Evolutionary conservation across 2,888 invertebrate species (phyloP), one percentile per base, ranked within the genome.

Genomic region (Xanthorhoe spadicearia): DNA sequence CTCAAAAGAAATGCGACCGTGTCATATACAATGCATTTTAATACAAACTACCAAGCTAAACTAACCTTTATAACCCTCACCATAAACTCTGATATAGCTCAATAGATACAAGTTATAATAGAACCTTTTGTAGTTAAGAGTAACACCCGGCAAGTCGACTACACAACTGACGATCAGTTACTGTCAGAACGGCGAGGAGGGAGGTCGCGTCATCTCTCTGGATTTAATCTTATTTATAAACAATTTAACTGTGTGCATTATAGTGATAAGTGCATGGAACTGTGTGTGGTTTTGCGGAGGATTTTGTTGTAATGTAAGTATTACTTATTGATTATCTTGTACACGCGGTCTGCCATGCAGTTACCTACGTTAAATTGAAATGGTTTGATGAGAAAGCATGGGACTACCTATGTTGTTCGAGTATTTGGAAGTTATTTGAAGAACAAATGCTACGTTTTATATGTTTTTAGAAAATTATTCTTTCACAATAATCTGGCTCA

Each of bases 1-100:
- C 89, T 83, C 78, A 82, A 84, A 90, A 90, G 88, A 90, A 90
- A 90, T 89, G 88, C 83, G 83, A 83, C 89, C 85, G 79, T 86
- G 85, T 87, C 87, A 87, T 84, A 88, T 86, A 87, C 87, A 83
- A 83, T 84, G 78, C 83, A 83, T 10, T 50, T 32, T 13, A 49
- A 2, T 85, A 77, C 83, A 77, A 77, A 83, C 75, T 72, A 72
- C 73, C 53, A 51, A 19, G 9, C 9, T 0, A 80, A 69, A 78
- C 67, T 71, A 18, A 63, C 66, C 74, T 64, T 64, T 83, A 78
- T 9, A 0, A 0, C 0, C 0, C 1, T 2, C 0, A 0, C 0
- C 0, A 64, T 79, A 82, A 61, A 71, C 66, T 43, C 59, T 13
- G 52, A 54, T 51, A 77, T 76, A 4, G 57, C n/a, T 52, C 63